These are phyloP conservation scores for Melipona beecheii DNA, from an alignment of 2,888 invertebrate species.

Conservation along the genomic window DNA sequence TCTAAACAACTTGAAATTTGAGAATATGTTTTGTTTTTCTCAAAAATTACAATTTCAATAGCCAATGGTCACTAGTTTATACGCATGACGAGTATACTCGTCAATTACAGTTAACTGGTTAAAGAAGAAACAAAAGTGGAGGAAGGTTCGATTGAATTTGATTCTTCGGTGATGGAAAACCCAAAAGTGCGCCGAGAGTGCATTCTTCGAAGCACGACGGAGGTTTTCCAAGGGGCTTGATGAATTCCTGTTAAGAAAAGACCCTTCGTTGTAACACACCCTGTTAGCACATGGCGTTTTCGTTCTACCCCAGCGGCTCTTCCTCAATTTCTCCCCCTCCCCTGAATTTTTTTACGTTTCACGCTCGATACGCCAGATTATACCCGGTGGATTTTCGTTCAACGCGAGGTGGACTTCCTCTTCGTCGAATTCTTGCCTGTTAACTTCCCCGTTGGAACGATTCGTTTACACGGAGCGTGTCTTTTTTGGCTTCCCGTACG, in stretches of 20 bases:
- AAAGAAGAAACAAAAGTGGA: neutral
- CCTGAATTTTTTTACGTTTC: constrained; percentile 40
- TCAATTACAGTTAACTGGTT: too few species aligned
- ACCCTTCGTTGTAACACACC: constrained; percentile 48
- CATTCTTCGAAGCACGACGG: constrained; percentile 44
- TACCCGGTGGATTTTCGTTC: constrained; percentile 57
- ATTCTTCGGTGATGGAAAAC: constrained; percentile 29
- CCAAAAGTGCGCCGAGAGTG: constrained; percentile 26
- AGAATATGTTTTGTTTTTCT: too few species aligned
- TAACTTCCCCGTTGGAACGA: constrained; percentile 53
- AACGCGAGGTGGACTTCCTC: constrained; percentile 48
- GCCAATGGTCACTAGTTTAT: too few species aligned
- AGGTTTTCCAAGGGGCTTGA: constrained; percentile 55
- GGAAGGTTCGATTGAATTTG: neutral
- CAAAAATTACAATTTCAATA: too few species aligned
- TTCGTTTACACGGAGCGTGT: constrained; percentile 45
- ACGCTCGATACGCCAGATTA: constrained; percentile 63
- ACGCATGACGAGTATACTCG: too few species aligned
- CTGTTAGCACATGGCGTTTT: constrained; percentile 61
- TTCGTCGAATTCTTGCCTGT: constrained; percentile 61
- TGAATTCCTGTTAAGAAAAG: constrained; percentile 57
- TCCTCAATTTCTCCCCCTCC: constrained; percentile 8
- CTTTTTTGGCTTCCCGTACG: constrained; percentile 28
- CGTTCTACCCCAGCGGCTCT: constrained; percentile 34
- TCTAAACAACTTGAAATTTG: too few species aligned